Evolutionary conservation across 2,888 invertebrate species (phyloP).

Genomic region (Cheilosia scutellata): DNA sequence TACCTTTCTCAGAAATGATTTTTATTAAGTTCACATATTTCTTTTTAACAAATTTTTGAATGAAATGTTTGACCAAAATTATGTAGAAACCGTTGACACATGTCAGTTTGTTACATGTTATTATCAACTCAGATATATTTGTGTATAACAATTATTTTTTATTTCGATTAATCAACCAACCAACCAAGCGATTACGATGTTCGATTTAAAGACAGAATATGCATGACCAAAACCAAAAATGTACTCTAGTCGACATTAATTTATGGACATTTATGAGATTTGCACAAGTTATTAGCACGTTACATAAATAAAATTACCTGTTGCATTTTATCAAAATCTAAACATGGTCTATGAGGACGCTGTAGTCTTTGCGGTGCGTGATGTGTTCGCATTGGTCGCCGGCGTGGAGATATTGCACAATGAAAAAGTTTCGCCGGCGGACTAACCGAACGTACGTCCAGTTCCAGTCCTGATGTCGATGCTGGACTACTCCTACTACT

Average conservation of each 20-base stretch:
- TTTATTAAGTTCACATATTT: no score
- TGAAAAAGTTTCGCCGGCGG: slow-evolving; percentile 85
- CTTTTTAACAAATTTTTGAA: no score
- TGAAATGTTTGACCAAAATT: no score
- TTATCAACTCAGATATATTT: no score
- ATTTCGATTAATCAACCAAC: no score
- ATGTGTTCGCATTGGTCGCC: slow-evolving; percentile 87
- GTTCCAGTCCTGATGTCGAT: slow-evolving; percentile 82
- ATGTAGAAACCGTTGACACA: no score
- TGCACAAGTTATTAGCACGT: background rate
- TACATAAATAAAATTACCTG: slow-evolving; percentile 87
- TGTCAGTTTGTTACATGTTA: no score
- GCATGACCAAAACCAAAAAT: slow-evolving; percentile 6
- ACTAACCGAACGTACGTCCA: slow-evolving; percentile 84
- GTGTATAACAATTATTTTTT: no score
- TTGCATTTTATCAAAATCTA: slow-evolving; percentile 99
- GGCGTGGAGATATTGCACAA: slow-evolving; percentile 86
- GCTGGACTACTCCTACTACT: slow-evolving; percentile 84
- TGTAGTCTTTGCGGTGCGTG: slow-evolving; percentile 84
- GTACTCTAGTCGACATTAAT: background rate
- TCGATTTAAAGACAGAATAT: slow-evolving; percentile 25
- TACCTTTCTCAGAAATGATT: no score
- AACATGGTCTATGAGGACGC: slow-evolving; percentile 93
- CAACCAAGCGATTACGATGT: no score
- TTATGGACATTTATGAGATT: background rate